Conservation (phyloP, 1,140 invertebrate genomes). For the Cryptotermes secundus region DNA sequence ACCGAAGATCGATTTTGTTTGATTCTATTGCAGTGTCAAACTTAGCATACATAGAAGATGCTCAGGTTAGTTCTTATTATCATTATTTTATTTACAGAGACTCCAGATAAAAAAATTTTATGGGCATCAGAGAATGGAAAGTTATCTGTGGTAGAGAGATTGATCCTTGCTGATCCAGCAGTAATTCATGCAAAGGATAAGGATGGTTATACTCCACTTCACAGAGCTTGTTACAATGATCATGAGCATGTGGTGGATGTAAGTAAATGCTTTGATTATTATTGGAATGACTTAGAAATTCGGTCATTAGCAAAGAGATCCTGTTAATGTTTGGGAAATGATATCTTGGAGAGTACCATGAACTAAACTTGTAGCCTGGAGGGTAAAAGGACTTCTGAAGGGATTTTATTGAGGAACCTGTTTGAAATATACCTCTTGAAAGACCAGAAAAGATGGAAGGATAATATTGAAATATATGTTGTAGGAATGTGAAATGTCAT, state of each 20-base stretch:
- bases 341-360: no score
- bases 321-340: no score
- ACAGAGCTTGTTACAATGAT: constrained; percentile 89
- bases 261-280: constrained; percentile 35
- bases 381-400: no score
- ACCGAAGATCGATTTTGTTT: not conserved
- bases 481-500: no score
- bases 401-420: no score
- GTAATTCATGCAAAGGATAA: constrained; percentile 72
- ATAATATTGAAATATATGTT: no score
- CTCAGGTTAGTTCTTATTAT: not conserved
- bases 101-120: constrained; percentile 67
- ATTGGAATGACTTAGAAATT: not conserved
- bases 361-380: no score
- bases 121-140: constrained; percentile 82
- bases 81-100: constrained; percentile 53
- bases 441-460: no score
- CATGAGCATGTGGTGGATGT: constrained; percentile 75
- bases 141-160: constrained; percentile 60
- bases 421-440: no score
- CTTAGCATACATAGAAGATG: not conserved
- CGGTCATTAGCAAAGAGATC: not conserved
- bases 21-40: not conserved
- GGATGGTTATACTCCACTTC: constrained; percentile 90
- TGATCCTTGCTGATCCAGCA: constrained; percentile 60